Percentiles rank a stretch among this genome's conserved stretches.
phyloP scores from a whole-genome alignment of 2,113 vertebrate species.

The Condylura cristata region DNA sequence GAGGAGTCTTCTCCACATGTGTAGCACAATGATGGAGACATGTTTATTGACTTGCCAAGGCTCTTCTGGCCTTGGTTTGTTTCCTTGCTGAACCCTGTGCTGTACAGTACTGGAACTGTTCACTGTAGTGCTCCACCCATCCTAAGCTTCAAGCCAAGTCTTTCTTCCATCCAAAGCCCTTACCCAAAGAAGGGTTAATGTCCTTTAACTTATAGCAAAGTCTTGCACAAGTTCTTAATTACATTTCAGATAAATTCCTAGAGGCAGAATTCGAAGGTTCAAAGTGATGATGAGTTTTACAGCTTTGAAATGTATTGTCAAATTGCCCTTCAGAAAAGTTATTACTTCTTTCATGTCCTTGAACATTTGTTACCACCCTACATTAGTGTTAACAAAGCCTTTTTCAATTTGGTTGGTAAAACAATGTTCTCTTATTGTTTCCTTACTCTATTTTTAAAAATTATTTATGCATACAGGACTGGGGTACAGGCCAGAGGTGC shows the following conservation, averaged over 20 bases:
- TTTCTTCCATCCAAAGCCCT: not conserved
- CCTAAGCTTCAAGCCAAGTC: not conserved
- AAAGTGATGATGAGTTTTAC: constrained; percentile 20
- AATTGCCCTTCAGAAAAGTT: constrained; percentile 12
- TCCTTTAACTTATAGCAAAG: constrained; percentile 38
- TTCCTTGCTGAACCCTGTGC: not conserved
- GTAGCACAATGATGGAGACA: not conserved
- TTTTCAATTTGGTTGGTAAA: constrained; percentile 16
- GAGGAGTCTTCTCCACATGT: not conserved
- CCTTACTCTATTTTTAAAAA: not conserved
- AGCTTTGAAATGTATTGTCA: constrained; percentile 49
- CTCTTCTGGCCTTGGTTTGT: not conserved
- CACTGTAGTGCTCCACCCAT: accelerated
- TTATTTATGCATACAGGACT: too few relatives aligned
- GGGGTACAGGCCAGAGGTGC: too few relatives aligned
- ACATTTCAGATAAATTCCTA: constrained; percentile 32
- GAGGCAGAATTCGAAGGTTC: constrained; percentile 7
- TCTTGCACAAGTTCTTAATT: not conserved
- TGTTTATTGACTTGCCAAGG: not conserved
- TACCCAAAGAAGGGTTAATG: not conserved
- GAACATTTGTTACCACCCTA: not conserved
- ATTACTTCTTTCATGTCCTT: constrained; percentile 36
- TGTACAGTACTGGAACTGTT: not conserved
- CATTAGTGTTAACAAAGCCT: not conserved
- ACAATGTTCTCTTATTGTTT: not conserved